Percentiles rank a stretch among this genome's conserved stretches.
phyloP scores from a whole-genome alignment of 1,140 invertebrate species.

The Zaprionus vittiger region DNA sequence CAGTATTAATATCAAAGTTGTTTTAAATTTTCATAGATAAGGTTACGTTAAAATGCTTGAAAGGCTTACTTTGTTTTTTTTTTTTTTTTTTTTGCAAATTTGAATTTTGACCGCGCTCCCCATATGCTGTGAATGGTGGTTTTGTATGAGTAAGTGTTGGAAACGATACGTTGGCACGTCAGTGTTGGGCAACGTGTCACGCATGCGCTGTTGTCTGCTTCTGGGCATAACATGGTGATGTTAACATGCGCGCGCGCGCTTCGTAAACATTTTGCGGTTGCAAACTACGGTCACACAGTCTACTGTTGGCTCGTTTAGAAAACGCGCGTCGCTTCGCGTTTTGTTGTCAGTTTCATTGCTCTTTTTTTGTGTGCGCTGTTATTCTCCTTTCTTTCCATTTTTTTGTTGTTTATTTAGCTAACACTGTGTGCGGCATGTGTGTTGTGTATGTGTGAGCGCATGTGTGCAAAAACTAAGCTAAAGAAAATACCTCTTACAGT shows the following conservation, averaged over 20 bases:
- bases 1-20: not conserved
- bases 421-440: slow-evolving; percentile 16
- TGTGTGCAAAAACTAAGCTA: slow-evolving; percentile 36
- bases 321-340: slow-evolving; percentile 71
- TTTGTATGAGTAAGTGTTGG: slow-evolving; percentile 17
- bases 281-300: slow-evolving; percentile 43
- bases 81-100: not conserved
- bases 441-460: slow-evolving; percentile 3
- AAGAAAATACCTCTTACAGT: slow-evolving; percentile 59
- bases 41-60: not conserved
- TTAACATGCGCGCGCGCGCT: slow-evolving; percentile 43
- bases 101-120: not conserved
- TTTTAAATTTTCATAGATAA: no score
- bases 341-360: slow-evolving; percentile 58
- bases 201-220: slow-evolving; percentile 42
- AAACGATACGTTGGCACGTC: not conserved
- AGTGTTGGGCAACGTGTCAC: slow-evolving; percentile 54
- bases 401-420: slow-evolving; percentile 18
- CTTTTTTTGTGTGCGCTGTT: slow-evolving; percentile 48
- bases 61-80: slow-evolving; percentile 4
- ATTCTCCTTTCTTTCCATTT: slow-evolving; percentile 31
- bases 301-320: slow-evolving; percentile 59
- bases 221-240: slow-evolving; percentile 23
- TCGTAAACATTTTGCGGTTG: slow-evolving; percentile 35
- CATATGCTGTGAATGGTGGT: not conserved